Evolutionary conservation across 2,113 vertebrate genomes (phyloP).

Genomic region (Circaetus gallicus): DNA sequence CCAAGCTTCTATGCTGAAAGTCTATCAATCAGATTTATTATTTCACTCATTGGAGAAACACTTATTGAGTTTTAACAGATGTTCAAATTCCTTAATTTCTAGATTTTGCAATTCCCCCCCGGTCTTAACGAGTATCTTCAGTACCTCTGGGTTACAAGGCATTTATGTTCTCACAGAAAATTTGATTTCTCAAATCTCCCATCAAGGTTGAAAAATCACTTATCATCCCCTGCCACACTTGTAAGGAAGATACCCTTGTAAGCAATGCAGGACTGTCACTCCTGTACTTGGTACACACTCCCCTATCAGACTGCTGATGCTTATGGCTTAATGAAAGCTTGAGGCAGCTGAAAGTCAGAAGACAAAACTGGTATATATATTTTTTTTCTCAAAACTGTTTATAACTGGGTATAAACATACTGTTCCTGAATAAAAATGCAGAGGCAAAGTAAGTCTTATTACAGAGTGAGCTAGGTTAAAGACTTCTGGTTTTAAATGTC

Average conservation of each 20-base stretch:
- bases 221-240: neutral
- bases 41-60: constrained; percentile 26
- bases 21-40: constrained; percentile 28
- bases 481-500: neutral
- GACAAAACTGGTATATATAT: neutral
- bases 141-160: neutral
- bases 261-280: neutral
- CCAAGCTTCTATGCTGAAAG: neutral
- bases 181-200: neutral
- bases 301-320: neutral
- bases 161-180: neutral
- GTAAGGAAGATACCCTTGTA: neutral
- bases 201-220: neutral
- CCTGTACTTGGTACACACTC: neutral
- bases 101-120: neutral
- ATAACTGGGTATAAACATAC: neutral
- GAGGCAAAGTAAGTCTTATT: neutral
- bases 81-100: constrained; percentile 53
- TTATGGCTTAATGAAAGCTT: neutral
- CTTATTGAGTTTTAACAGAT: constrained; percentile 55
- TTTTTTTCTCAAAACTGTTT: neutral
- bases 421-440: neutral
- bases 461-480: neutral
- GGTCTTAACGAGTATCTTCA: constrained; percentile 22
- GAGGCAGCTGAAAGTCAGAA: neutral